Base-by-base conservation (phyloP, 92 coral and sea anemone species). In the Parazoanthus atlanticus region DNA sequence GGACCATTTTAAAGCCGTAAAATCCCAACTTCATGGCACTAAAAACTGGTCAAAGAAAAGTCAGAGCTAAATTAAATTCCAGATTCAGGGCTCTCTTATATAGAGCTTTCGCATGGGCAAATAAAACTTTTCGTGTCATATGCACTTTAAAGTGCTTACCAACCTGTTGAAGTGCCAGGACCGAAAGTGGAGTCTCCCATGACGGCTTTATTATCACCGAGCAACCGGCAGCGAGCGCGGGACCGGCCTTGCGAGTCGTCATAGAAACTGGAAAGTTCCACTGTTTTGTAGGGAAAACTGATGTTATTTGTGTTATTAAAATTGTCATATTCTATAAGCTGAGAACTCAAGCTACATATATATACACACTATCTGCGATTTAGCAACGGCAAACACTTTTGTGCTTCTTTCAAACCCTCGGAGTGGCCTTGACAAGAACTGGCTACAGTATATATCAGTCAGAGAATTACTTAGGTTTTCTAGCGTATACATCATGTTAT, bases 241-340 rank as follows among this genome's bases (percentile, higher is more conserved):
- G 92, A 0, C 82, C 92, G 2, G 92, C 92, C 72, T 90, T 90
- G 38, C 92, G 92, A 6, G 92, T 90, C 40, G 88, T 70, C 92
- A 90, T 90, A 71, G 92, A 88, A 41, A 90, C 84, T 30, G 92
- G 92, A 47, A 90, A 90, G 58, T 90, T 90, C 92, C 92, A 90
- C 92, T 90, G 71, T 4, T 78, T 54, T 80, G 28, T 1, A 43
- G 65, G 8, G 10, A 61, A 61, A 61, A 61, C 65, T 16, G 69
- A 13, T 8, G 26, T 61, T 7, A 61, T 61, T 61, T 5, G 7
- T 6, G 2, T 3, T 21, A 7, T 61, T 21, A 7, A 21, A 61
- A n/a, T 61, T 21, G 69, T 61, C 69, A 6, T 7, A 19, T 61
- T 61, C 28, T 61, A 43, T 7, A 56, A 19, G 65, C 65, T 56